Base-by-base conservation (phyloP, 2,888 invertebrate species). In the Nomada goodeniana region DNA sequence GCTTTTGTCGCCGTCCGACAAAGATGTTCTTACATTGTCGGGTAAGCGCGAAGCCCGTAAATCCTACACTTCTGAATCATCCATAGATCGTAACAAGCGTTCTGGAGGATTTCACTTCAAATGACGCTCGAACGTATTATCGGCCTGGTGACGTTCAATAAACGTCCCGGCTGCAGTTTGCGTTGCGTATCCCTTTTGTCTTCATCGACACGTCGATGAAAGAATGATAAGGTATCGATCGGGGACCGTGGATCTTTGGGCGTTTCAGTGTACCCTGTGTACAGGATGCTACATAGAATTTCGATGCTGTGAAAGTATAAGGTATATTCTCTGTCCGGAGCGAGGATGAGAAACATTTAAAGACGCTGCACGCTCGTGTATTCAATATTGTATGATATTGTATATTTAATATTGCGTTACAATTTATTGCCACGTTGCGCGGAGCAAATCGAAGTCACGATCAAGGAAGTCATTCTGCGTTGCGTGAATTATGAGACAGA, bases 1-100 rank as follows among this genome's bases (percentile, higher is more conserved):
- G 68, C 65, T 50, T 78, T 82, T 83, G 83, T 82, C n/a, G 61
- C 5, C 67, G n/a, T 36, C 47, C 61, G 63, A 77, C 82, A 78
- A 83, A 83, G 78, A 74, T 75, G 70, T 82, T 82, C 73, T 83
- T 83, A 70, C 82, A 36, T 52, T 26, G 72, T 61, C 74, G 42
- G 23, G 68, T 69, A 70, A 71, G 65, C 82, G 68, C 44, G 68
- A 71, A 83, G 68, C 81, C 80, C 81, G 71, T 76, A 80, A 82
- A 81, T 81, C 64, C 71, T 23, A 15, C 53, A 50, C 18, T 50
- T n/a, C 67, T 59, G 50, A 61, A 36, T 53, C 61, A 23, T 63
- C 29, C 26, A 42, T 44, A 29, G 50, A 29, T 26, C 67, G 61
- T 26, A 57, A 67, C 67, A 52, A 52, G n/a, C 52, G 36, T n/a